Percentiles rank a stretch among this genome's conserved stretches.
These are phyloP conservation scores for Vulpes vulpes DNA, from an alignment of 2,113 vertebrate genomes.

Conservation along the genomic window DNA sequence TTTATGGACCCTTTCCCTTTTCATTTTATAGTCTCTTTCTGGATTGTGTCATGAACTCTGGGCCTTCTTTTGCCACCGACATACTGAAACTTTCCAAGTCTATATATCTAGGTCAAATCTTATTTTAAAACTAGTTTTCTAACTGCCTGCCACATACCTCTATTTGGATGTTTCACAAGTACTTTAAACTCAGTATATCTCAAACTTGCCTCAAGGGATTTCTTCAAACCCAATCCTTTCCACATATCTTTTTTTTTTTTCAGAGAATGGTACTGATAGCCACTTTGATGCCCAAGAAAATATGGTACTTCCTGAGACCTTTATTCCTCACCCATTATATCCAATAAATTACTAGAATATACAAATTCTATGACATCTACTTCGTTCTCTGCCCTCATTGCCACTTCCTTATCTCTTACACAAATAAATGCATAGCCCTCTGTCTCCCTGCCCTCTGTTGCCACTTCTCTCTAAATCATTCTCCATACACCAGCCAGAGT, in stretches of 20 bases:
- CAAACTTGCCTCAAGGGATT: neutral
- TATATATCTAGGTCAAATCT: neutral
- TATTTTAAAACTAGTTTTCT: constrained; percentile 5
- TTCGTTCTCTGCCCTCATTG: neutral
- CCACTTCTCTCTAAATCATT: neutral
- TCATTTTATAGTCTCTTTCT: neutral
- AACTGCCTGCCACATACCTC: neutral
- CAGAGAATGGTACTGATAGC: neutral
- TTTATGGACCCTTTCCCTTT: neutral
- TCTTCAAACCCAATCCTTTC: neutral
- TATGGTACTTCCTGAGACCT: neutral
- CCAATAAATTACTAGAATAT: neutral
- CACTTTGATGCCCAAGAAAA: neutral
- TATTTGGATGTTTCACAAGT: constrained; percentile 1
- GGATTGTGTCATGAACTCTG: neutral
- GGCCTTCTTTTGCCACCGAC: neutral
- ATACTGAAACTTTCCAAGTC: constrained; percentile 41
- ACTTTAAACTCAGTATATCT: neutral
- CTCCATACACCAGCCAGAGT: neutral
- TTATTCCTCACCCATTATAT: neutral
- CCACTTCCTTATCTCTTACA: neutral
- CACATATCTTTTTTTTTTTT: neutral
- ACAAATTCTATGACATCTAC: neutral
- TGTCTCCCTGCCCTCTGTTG: neutral
- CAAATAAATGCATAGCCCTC: neutral